Base-by-base conservation (phyloP, 2,113 vertebrate species). In the Telmatochromis brachygnathus region DNA sequence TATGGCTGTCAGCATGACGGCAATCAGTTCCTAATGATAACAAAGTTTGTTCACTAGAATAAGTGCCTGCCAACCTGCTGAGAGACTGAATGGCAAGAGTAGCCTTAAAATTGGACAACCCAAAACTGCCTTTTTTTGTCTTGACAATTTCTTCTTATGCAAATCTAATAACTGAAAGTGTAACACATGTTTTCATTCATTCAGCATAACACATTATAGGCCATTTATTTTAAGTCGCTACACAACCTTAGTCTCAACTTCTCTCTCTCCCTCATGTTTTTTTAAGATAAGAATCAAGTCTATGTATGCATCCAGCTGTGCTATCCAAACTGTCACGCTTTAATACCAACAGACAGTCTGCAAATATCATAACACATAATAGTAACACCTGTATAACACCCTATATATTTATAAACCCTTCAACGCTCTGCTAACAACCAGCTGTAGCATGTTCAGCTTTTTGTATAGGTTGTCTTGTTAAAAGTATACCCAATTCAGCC, bases 11-110 rank as follows among this genome's bases (percentile, higher is more conserved):
- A 83, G 19, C 26, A 2, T 70, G 14, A 65, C 12, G 1, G 19
- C 62, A 86, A 62, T 89, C 68, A 84, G 90, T 47, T 88, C 9
- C 65, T 39, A 4, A 81, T 91, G 91, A 94, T 93, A 90, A 91
- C 53, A 35, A 79, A 55, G n/a, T 23, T 9, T 14, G 17, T 10
- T 10, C 5, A 14, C 17, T 7, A 26, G n/a, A 84, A 60, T 45
- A 60, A 56, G 17, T 14, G 7, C 5, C 0, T 28, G 19, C 14
- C 51, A 84, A 35, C 12, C n/a, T 35, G 17, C 14, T 35, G 3
- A n/a, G n/a, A 62, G 33, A 26, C 10, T n/a, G 17, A 35, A 53
- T 6, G 12, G 6, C 45, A 9, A 49, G n/a, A 47, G 54, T 9
- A 68, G 37, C 0, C 23, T 42, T 56, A 4, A 42, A 75, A 75